phyloP scores from a whole-genome alignment of 2,797 vertebrate genomes.

The Sus cebifrons region DNA sequence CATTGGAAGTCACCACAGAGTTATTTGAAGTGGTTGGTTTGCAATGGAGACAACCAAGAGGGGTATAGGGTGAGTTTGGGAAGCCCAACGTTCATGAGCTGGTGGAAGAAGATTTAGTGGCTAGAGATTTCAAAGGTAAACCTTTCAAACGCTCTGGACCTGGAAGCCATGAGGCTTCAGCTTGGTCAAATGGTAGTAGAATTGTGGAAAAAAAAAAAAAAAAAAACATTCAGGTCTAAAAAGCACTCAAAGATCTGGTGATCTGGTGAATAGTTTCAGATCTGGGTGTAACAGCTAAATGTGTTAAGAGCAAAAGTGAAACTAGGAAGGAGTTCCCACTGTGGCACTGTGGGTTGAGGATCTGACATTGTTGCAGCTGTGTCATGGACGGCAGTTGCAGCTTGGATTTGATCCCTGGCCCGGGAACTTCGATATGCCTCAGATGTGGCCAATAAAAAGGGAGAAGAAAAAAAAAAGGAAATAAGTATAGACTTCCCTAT shows the following conservation, averaged over 20 bases:
- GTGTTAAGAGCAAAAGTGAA: neutral
- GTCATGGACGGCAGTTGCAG: no score
- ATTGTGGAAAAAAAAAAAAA: neutral
- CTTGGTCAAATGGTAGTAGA: neutral
- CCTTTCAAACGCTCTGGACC: neutral
- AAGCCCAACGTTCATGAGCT: neutral
- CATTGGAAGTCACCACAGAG: neutral
- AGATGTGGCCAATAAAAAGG: no score
- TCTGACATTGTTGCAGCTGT: no score
- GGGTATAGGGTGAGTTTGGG: neutral
- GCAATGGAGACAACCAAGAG: neutral
- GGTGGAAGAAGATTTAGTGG: neutral
- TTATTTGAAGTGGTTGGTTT: neutral
- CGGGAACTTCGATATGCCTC: no score
- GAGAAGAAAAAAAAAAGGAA: neutral
- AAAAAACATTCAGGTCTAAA: neutral
- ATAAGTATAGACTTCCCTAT: neutral
- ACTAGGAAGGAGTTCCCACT: neutral
- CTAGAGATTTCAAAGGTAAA: constrained; percentile 5
- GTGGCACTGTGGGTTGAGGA: no score
- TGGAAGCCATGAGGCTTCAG: neutral
- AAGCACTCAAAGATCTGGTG: neutral
- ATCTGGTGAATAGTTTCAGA: neutral
- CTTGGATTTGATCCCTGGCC: no score
- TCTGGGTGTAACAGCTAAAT: neutral